Conservation (phyloP, 23 tunicate genomes). For the Clavelina lepadiformis region DNA sequence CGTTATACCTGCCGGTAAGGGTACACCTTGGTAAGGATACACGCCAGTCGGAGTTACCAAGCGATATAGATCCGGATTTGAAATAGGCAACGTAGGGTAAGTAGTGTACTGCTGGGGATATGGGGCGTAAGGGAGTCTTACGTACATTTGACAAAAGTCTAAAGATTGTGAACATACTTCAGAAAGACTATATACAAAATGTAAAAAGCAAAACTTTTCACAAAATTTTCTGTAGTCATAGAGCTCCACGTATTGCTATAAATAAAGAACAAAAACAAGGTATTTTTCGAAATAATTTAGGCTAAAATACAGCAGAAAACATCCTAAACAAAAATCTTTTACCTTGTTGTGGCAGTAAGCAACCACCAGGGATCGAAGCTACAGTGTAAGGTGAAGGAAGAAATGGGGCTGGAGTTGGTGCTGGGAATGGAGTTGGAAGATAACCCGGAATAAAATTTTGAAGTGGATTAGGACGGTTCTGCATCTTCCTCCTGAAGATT, state of each 20-base stretch:
- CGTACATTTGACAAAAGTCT: conserved; percentile 11
- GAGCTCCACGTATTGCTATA: too few relatives aligned
- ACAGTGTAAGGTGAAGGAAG: not conserved
- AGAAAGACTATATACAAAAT: too few relatives aligned
- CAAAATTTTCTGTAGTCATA: too few relatives aligned
- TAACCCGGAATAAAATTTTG: conserved; percentile 4
- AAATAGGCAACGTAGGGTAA: conserved; percentile 1
- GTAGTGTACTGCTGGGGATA: conserved; percentile 10
- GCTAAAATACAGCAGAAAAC: too few relatives aligned
- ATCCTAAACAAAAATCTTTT: not conserved
- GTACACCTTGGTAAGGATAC: too few relatives aligned
- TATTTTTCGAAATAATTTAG: too few relatives aligned
- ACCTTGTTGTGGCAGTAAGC: conserved; percentile 9
- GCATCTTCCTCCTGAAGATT: too few relatives aligned
- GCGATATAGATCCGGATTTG: not conserved
- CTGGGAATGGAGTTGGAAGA: not conserved
- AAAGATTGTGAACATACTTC: too few relatives aligned
- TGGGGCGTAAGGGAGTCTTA: conserved; percentile 5
- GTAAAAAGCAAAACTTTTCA: too few relatives aligned
- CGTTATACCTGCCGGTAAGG: too few relatives aligned
- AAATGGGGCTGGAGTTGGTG: conserved; percentile 7
- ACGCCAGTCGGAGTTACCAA: not conserved
- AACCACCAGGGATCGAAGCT: conserved; percentile 5
- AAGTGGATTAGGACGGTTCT: too few relatives aligned
- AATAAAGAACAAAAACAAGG: too few relatives aligned